Evolutionary conservation across 2,888 invertebrate species (phyloP), one percentile per base, ranked within the genome.

Genomic region (Phorcus lineatus): DNA sequence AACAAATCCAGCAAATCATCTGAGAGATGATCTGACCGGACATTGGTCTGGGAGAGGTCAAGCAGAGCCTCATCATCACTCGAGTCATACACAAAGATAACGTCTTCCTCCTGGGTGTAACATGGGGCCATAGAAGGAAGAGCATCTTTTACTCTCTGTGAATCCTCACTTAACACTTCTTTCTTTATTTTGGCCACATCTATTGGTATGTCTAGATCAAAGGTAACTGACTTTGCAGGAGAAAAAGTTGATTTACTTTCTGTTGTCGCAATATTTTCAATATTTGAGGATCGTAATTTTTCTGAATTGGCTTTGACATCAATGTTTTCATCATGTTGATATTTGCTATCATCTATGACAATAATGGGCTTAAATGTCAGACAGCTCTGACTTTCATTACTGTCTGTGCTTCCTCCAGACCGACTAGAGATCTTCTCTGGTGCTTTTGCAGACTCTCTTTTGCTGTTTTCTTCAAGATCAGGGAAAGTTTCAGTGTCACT

Each of bases 21-120:
- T 2, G 70, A 70, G 9, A 70, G 19, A 19, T 70, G 70, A 7
- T 70, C 70, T 31, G 70, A 47, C 24, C 47, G 40, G 22, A 66
- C 52, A n/a, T 31, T 40, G 19, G 66, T 52, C 66, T 78, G 77
- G 22, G 77, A 78, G 47, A 78, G 52, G 53, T 28, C 57, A 40
- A 78, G 40, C 40, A 78, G 47, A 16, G 77, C 66, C 19, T 78
- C 66, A 3, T 78, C 77, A 78, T 78, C 77, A 66, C 53, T 53
- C 2, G 52, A 78, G 47, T 78, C 77, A 52, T 66, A 66, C 16
- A 78, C 66, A 52, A 66, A 62, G 13, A 78, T 52, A 22, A 78
- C 77, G 31, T 78, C 77, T 11, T 78, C 77, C 19, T 77, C 77
- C 40, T 70, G 70, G 28, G 70, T 70, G 70, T 70, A 70, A 40